Evolutionary conservation across 2,888 invertebrate genomes (phyloP).

Genomic region (Andrena haemorrhoa): DNA sequence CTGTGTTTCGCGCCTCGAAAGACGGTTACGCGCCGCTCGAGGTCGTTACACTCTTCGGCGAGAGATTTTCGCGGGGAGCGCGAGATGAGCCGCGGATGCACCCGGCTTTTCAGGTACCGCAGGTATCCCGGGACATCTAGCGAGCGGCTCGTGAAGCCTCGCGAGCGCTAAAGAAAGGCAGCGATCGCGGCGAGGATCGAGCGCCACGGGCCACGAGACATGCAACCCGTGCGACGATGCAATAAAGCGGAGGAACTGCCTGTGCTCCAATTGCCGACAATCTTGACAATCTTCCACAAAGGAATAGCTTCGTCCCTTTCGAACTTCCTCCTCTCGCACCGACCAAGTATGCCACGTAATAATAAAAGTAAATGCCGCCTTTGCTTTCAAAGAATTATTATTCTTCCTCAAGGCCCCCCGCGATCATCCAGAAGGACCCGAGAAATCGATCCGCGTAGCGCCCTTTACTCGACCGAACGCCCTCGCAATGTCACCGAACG

Average conservation of each 20-base stretch:
- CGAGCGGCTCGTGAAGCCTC: slow-evolving; percentile 36
- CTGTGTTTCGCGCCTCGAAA: background rate
- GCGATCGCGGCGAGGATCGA: background rate
- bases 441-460: background rate
- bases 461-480: background rate
- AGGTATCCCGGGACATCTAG: slow-evolving; percentile 54
- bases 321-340: too few relatives aligned
- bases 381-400: too few relatives aligned
- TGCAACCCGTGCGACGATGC: background rate
- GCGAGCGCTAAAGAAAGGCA: slow-evolving; percentile 8
- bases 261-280: too few relatives aligned
- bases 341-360: too few relatives aligned
- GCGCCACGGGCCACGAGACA: background rate
- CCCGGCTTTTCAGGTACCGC: slow-evolving; percentile 25
- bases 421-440: too few relatives aligned
- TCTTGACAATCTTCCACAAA: too few relatives aligned
- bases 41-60: background rate
- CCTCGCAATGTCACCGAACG: background rate
- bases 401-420: too few relatives aligned
- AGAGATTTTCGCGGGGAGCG: background rate
- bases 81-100: background rate
- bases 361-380: too few relatives aligned
- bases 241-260: background rate
- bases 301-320: too few relatives aligned
- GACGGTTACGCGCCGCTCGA: background rate